Conservation (phyloP, 1,140 invertebrate genomes). For the Thrips palmi region DNA sequence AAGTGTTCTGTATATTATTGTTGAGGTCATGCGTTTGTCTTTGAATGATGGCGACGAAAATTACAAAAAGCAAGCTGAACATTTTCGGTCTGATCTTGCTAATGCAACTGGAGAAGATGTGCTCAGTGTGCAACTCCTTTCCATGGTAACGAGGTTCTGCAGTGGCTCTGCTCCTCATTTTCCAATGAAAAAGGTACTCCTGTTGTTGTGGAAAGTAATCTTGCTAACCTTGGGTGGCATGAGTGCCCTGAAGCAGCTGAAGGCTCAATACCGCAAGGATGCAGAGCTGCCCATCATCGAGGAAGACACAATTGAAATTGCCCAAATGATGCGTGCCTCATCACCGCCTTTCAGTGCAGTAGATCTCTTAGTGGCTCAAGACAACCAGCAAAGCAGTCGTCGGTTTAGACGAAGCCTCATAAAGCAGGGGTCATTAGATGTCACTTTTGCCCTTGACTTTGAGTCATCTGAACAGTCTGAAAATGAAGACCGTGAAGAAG, state of each 20-base stretch:
- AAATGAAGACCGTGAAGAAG: constrained; percentile 21
- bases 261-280: constrained; percentile 47
- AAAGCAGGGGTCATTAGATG: constrained; percentile 88
- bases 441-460: constrained; percentile 46
- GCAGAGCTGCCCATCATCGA: constrained; percentile 52
- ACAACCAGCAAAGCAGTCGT: constrained; percentile 45
- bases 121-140: constrained; percentile 67
- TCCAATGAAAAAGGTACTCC: constrained; percentile 92
- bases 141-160: constrained; percentile 89
- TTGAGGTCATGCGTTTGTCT: constrained; percentile 66
- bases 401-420: constrained; percentile 46
- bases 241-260: constrained; percentile 53
- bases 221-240: constrained; percentile 80
- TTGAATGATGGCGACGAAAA: constrained; percentile 38
- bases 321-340: constrained; percentile 80
- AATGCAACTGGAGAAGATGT: constrained; percentile 44
- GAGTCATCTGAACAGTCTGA: constrained; percentile 22
- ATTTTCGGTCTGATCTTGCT: constrained; percentile 10
- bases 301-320: constrained; percentile 88
- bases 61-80: constrained; percentile 34
- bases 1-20: constrained; percentile 84
- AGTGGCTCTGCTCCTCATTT: constrained; percentile 87
- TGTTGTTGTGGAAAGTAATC: constrained; percentile 92
- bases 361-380: constrained; percentile 74
- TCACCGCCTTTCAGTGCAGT: constrained; percentile 85